Percentiles rank a stretch among this genome's conserved stretches.
Conservation (phyloP, 2,888 invertebrate genomes). For the Conus canariensis region DNA sequence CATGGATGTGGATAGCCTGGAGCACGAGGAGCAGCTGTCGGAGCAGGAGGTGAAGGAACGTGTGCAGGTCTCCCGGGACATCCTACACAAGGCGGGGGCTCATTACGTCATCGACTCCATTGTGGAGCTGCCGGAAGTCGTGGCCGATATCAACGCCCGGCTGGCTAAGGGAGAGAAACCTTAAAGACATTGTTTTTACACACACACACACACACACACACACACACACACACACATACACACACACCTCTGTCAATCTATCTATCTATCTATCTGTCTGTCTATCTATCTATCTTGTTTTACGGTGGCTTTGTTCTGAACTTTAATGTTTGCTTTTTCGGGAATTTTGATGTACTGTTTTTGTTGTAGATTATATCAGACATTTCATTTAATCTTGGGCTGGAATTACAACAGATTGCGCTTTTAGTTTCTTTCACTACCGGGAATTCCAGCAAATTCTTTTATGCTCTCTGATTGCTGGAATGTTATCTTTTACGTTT, state of each 20-base stretch:
- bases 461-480: too few relatives aligned
- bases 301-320: too few relatives aligned
- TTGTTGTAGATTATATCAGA: too few relatives aligned
- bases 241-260: too few relatives aligned
- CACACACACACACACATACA: neutral
- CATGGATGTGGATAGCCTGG: conserved; percentile 74
- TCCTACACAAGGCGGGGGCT: conserved; percentile 74
- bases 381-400: too few relatives aligned
- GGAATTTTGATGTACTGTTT: too few relatives aligned
- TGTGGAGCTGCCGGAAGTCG: conserved; percentile 74
- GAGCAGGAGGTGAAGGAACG: conserved; percentile 66
- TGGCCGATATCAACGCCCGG: conserved; percentile 76
- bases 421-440: too few relatives aligned
- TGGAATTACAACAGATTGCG: too few relatives aligned
- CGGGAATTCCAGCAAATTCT: neutral
- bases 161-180: conserved; percentile 73
- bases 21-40: conserved; percentile 68
- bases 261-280: too few relatives aligned
- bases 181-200: conserved; percentile 43
- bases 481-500: too few relatives aligned
- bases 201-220: neutral
- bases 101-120: conserved; percentile 79
- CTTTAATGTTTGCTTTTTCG: too few relatives aligned
- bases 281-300: too few relatives aligned
- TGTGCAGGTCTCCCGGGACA: conserved; percentile 66